Evolutionary conservation across 2,113 vertebrate species (phyloP), one percentile per base, ranked within the genome.

Genomic region (Heterotis niloticus): DNA sequence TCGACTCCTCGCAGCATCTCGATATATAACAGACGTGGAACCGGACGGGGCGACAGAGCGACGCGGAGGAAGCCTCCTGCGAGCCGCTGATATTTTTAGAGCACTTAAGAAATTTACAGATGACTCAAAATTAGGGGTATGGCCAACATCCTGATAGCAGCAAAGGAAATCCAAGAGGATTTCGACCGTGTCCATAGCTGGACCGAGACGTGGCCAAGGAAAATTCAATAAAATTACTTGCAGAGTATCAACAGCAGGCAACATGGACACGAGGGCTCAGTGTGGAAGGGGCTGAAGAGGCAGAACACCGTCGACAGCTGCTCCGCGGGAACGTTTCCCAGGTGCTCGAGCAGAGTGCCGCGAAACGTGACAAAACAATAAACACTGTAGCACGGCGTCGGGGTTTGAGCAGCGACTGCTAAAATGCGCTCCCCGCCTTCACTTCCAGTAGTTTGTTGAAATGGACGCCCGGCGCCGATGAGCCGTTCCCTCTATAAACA

Each of bases 161-260:
- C 62, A 24, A 65, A 75, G 81, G 79, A 81, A 84, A 79, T 81
- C 65, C 75, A 75, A 80, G 69, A 75, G 57, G 74, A 76, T 70
- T 71, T 83, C 75, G 57, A 76, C 80, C 78, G 76, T 80, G 78
- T 81, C 81, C 80, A 83, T 77, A 81, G 68, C 83, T 83, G 80
- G 81, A 79, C 52, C 9, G 69, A 23, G 69, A 75, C 67, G 13
- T 20, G 14, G 69, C 75, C 70, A 65, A 56, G 29, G 62, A 68
- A 77, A 59, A 66, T 56, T 72, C 80, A 78, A 75, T 72, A 81
- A 74, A 76, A 76, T 84, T 72, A 75, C 71, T n/a, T 44, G 73
- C 74, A 60, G 65, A 64, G 75, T 75, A 80, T 81, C 56, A 65
- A 64, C 76, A 75, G 75, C 78, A 75, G 71, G 60, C 75, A 70